These are phyloP conservation scores for Trididemnum clinides DNA, from an alignment of 23 tunicate species.

Conservation along the genomic window DNA sequence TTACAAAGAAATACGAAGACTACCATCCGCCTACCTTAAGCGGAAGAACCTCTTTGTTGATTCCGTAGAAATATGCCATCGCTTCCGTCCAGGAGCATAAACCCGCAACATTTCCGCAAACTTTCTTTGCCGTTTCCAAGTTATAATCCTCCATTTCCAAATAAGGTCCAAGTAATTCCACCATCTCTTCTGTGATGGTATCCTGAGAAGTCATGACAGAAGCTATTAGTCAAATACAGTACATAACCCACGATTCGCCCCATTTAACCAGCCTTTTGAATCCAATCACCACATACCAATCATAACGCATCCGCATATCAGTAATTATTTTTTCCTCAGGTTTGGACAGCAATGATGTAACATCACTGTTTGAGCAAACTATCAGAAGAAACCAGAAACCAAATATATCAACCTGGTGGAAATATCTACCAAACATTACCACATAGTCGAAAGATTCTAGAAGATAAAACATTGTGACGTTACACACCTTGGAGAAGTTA, in stretches of 20 bases:
- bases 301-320: no score
- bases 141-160: constrained; percentile 86
- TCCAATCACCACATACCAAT: background rate
- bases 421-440: background rate
- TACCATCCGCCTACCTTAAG: constrained; percentile 41
- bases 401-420: no score
- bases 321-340: no score
- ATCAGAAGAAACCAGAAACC: background rate
- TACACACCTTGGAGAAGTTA: constrained; percentile 62
- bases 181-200: constrained; percentile 78
- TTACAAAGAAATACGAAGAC: no score
- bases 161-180: constrained; percentile 58
- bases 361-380: background rate
- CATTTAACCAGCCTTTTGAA: no score
- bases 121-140: constrained; percentile 80
- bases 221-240: no score
- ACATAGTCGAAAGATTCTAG: background rate
- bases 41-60: constrained; percentile 83
- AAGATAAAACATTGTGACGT: background rate
- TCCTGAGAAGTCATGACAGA: constrained; percentile 25
- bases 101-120: constrained; percentile 82
- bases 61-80: constrained; percentile 72
- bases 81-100: constrained; percentile 87
- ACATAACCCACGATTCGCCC: no score
- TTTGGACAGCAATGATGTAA: background rate